Percentiles rank a stretch among this genome's conserved stretches.
Conservation (phyloP, 2,113 vertebrate species). For the Scomber scombrus region DNA sequence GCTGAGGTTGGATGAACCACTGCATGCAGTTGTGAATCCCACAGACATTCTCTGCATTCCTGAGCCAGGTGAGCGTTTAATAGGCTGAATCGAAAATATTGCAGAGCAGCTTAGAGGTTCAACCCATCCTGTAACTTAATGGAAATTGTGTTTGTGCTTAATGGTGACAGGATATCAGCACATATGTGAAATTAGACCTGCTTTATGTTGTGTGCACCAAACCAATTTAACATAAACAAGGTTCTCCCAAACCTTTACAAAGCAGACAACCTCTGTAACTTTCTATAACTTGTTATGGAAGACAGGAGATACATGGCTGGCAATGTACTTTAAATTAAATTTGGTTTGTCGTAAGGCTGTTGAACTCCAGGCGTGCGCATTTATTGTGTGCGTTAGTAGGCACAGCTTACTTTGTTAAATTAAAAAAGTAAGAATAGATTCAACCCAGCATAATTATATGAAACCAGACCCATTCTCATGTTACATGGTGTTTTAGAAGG, state of each 20-base stretch:
- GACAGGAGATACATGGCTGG: not conserved
- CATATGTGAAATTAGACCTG: constrained; percentile 21
- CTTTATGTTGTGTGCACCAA: constrained; percentile 19
- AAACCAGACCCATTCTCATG: not conserved
- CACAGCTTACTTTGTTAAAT: too few relatives aligned
- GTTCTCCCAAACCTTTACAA: constrained; percentile 14
- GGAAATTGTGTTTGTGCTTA: constrained; percentile 28
- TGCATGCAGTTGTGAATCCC: not conserved
- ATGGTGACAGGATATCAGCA: constrained; percentile 22
- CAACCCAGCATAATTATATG: not conserved
- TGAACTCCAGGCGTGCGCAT: too few relatives aligned
- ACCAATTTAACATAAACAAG: constrained; percentile 31
- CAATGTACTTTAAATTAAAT: constrained; percentile 2
- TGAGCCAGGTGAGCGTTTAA: constrained; percentile 27
- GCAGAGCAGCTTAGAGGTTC: not conserved
- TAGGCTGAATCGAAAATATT: constrained; percentile 14
- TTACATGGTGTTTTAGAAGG: not conserved
- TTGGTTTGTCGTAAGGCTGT: too few relatives aligned
- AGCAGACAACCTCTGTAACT: constrained; percentile 1
- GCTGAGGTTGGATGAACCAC: not conserved
- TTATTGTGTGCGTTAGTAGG: too few relatives aligned
- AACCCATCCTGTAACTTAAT: constrained; percentile 6
- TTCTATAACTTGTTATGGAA: not conserved
- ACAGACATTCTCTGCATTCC: not conserved
- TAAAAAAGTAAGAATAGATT: not conserved